Conservation (phyloP, 2,797 vertebrate genomes). For the Phylloscopus collybita region DNA sequence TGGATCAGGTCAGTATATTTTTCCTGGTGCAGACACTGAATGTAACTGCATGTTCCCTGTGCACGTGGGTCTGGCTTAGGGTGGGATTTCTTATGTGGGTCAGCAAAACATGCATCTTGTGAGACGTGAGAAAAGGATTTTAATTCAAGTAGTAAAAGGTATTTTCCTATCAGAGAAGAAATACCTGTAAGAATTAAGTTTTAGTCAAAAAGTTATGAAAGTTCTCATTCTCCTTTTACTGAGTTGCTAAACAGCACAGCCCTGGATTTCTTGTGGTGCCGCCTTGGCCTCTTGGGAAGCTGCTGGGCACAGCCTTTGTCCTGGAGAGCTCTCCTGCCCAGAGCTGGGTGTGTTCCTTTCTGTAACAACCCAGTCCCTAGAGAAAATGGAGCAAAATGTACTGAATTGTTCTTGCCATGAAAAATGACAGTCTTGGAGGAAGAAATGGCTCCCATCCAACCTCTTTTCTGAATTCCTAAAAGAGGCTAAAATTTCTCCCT, state of each 20-base stretch:
- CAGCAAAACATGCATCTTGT: background rate
- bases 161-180: background rate
- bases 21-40: background rate
- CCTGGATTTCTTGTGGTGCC: background rate
- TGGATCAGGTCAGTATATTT: background rate
- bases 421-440: background rate
- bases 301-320: background rate
- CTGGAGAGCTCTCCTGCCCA: background rate
- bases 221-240: background rate
- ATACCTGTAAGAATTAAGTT: background rate
- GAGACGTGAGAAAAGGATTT: background rate
- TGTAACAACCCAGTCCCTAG: background rate
- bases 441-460: background rate
- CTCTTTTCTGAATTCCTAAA: background rate
- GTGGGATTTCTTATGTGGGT: background rate
- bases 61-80: background rate
- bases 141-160: background rate
- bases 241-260: background rate
- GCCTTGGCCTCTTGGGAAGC: background rate
- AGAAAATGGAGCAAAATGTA: background rate
- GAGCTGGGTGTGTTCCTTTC: background rate
- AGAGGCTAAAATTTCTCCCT: background rate
- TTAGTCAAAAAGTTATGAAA: background rate
- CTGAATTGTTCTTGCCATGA: background rate
- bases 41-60: background rate